Conservation (phyloP, 2,797 vertebrate genomes). For the Enteromius anoplus region DNA sequence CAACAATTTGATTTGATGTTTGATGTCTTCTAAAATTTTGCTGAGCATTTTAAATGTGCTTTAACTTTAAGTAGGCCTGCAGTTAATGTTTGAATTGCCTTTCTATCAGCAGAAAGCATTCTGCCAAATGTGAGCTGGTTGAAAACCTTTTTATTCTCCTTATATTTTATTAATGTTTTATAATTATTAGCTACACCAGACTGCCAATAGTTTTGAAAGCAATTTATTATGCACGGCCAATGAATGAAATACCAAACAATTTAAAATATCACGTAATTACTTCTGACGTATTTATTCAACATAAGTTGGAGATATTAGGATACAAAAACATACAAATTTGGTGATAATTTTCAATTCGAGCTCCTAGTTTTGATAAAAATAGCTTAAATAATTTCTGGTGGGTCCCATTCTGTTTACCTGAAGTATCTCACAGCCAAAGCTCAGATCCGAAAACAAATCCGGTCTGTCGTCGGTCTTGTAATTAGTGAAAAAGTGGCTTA, state of each 20-base stretch:
- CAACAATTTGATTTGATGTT: not conserved
- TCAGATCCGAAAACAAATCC: not conserved
- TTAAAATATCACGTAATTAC: not conserved
- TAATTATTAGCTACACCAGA: not conserved
- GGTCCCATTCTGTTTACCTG: not conserved
- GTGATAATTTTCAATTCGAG: not conserved
- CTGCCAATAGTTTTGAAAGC: not conserved
- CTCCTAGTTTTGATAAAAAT: not conserved
- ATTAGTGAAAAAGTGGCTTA: not conserved
- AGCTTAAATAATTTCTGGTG: not conserved
- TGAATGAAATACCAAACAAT: not conserved
- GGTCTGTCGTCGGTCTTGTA: not conserved
- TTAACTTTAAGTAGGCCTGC: not conserved
- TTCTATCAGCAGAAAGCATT: not conserved
- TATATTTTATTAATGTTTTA: constrained; percentile 35
- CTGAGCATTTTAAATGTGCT: not conserved
- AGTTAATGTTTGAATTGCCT: not conserved
- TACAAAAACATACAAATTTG: not conserved
- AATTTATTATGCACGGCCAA: not conserved
- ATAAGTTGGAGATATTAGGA: not conserved
- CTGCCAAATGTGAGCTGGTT: constrained; percentile 5
- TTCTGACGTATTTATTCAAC: not conserved
- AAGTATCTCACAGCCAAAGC: not conserved
- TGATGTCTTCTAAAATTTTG: not conserved
- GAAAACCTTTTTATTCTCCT: constrained; percentile 27